phyloP scores from a whole-genome alignment of 2,113 vertebrate species.

The Barbus barbus region DNA sequence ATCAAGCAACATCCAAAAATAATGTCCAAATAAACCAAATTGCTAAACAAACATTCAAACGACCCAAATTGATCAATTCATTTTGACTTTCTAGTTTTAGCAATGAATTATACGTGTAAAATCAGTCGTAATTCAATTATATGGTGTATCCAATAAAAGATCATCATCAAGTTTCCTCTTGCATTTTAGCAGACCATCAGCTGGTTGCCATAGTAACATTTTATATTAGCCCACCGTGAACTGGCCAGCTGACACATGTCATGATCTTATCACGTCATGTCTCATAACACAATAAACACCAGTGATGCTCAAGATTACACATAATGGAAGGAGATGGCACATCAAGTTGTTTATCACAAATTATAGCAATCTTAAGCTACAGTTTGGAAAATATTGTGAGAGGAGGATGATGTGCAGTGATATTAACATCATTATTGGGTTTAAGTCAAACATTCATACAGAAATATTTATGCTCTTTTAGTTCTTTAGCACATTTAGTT shows the following conservation, averaged over 20 bases:
- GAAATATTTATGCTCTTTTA: neutral
- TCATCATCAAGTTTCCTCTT: neutral
- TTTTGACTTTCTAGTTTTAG: neutral
- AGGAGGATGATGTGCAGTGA: neutral
- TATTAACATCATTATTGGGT: neutral
- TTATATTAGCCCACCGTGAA: constrained; percentile 6
- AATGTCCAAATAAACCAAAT: neutral
- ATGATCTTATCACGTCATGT: constrained; percentile 3
- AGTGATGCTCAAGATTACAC: constrained; percentile 2
- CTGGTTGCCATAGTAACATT: neutral
- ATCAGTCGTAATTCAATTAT: neutral
- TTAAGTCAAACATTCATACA: neutral
- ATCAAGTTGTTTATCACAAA: neutral
- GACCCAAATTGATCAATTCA: neutral
- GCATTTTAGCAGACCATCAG: neutral
- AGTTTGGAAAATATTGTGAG: neutral
- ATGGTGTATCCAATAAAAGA: neutral
- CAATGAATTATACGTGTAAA: neutral
- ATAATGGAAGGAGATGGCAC: neutral
- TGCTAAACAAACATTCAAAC: neutral
- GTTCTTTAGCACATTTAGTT: neutral
- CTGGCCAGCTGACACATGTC: constrained; percentile 12
- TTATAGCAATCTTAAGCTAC: neutral
- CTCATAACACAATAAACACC: constrained; percentile 19
- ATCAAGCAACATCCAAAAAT: neutral